Conservation (phyloP, 2,888 invertebrate species). For the Branchellion lobata region DNA sequence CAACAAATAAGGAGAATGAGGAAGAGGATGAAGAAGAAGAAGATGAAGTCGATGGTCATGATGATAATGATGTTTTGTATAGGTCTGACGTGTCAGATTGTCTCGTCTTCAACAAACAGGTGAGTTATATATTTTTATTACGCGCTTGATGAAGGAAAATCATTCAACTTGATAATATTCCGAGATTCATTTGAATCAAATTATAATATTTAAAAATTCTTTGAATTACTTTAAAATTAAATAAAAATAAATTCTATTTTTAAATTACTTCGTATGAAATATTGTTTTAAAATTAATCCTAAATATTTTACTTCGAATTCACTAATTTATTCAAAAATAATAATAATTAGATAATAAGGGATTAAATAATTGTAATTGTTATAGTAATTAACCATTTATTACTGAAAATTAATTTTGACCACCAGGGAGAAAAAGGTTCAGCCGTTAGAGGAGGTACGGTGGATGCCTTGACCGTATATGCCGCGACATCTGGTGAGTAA, state of each 20-base stretch:
- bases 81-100: background rate
- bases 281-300: no score
- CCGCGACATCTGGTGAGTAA: constrained; percentile 86
- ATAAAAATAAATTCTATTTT: no score
- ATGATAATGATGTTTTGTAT: constrained; percentile 8
- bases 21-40: no score
- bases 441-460: constrained; percentile 76
- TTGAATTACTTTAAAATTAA: no score
- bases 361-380: no score
- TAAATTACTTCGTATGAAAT: no score
- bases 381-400: no score
- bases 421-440: constrained; percentile 71
- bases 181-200: background rate
- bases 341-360: no score
- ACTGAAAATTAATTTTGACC: no score
- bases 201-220: background rate
- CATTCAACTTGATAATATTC: background rate
- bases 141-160: background rate
- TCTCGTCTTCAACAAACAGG: constrained; percentile 33
- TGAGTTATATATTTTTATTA: background rate
- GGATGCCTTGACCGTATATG: constrained; percentile 91
- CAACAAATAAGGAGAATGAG: no score
- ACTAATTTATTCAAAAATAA: no score
- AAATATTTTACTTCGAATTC: no score
- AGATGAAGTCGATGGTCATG: background rate